phyloP scores from a whole-genome alignment of 2,113 vertebrate species.

The Hyperopisus bebe region DNA sequence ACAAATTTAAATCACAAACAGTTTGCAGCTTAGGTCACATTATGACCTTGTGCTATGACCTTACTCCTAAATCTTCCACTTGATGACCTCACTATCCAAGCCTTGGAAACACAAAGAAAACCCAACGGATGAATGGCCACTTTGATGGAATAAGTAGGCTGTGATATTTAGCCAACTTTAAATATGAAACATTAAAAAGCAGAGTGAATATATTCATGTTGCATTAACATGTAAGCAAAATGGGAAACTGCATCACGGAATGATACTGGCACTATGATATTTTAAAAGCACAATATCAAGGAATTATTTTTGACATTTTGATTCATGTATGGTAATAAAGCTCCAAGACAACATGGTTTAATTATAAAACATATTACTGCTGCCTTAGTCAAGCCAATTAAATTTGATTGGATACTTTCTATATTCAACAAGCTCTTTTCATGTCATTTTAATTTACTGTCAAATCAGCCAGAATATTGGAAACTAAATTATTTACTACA shows the following conservation, averaged over 20 bases:
- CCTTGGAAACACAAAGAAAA: neutral
- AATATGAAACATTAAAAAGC: neutral
- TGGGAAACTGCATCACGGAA: slow-evolving; percentile 48
- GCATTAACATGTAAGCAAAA: slow-evolving; percentile 38
- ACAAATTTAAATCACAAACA: slow-evolving; percentile 36
- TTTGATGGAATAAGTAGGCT: neutral
- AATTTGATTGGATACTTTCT: slow-evolving; percentile 99
- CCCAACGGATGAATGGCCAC: neutral
- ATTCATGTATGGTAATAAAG: slow-evolving; percentile 82
- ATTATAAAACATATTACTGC: slow-evolving; percentile 97
- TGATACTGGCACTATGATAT: slow-evolving; percentile 66
- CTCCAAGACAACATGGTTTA: slow-evolving; percentile 92
- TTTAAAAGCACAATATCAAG: slow-evolving; percentile 78
- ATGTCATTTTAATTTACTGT: slow-evolving; percentile 99
- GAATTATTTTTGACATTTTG: slow-evolving; percentile 85
- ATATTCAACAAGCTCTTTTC: slow-evolving; percentile 97
- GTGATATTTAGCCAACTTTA: slow-evolving; percentile 11
- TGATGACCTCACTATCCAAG: neutral
- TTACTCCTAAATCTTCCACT: slow-evolving; percentile 31
- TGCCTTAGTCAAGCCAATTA: slow-evolving; percentile 96
- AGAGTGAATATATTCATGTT: slow-evolving; percentile 31
- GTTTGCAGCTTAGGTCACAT: slow-evolving; percentile 29
- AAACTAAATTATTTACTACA: slow-evolving; percentile 97
- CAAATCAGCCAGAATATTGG: slow-evolving; percentile 92
- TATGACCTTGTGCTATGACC: slow-evolving; percentile 35